Base-by-base conservation (phyloP, 1,140 invertebrate genomes). In the Dreissena polymorpha region DNA sequence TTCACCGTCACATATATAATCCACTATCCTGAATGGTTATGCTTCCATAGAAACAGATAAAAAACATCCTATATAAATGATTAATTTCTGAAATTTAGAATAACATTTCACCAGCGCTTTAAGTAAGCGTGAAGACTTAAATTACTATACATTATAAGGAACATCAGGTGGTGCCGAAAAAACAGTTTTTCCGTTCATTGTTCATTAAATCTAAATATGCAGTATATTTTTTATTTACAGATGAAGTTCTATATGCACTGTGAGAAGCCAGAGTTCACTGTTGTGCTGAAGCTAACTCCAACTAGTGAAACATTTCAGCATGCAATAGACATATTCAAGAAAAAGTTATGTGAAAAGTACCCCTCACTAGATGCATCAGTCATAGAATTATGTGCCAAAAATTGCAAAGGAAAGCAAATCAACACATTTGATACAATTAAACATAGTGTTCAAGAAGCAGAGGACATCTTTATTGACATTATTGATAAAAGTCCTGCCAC, bases 211-310 rank as follows among this genome's bases (percentile, higher is more conserved):
- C 39, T 39, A 39, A 39, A 39, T 39, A 39, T 39, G 39, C 39
- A 39, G 8, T 39, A 39, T 39, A 39, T 39, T 39, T 60, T 60
- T 3, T 60, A 18, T 60, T 60, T 60, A n/a, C 57, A 60, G 57
- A 86, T 86, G 85, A 86, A 86, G 83, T 84, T 86, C 50, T 86
- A 86, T 68, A 49, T 84, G 8, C 85, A 86, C 50, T 74, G 76
- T 70, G 69, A 84, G 63, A 69, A 82, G 68, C 85, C 85, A 69
- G 77, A 80, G 51, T 23, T 86, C 18, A 86, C 85, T 0, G 63
- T 84, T 65, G 85, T 86, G 27, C 39, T 86, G 0, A 77, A 68
- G 12, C 84, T 77, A 83, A 69, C 73, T 16, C 60, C 70, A 72
- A 73, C 71, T 3, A 10, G 53, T 49, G 67, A 50, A n/a, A 80